Base-by-base conservation (phyloP, 1,140 invertebrate species). In the Calycopis cecrops region DNA sequence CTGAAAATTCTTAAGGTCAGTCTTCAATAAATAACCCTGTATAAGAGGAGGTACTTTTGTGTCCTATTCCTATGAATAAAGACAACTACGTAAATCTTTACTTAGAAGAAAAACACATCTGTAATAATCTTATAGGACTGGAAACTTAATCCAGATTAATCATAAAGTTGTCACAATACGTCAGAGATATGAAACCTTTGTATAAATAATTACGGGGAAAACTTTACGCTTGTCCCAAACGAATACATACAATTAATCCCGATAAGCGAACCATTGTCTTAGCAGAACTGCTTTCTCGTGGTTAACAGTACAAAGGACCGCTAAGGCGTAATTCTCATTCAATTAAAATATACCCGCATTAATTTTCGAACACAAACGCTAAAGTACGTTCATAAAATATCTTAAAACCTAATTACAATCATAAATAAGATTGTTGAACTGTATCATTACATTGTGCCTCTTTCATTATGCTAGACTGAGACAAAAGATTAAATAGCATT, bases 271-370 rank as follows among this genome's bases (percentile, higher is more conserved):
- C 51, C 53, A 62, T 65, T 65, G 60, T 65, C 59, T 59, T 55
- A 10, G 51, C 40, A 48, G 21, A 48, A 52, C 48, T 59, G 56
- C 61, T 52, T 48, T 35, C 52, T 56, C 52, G 40, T 42, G 50
- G 51, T 57, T 53, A 47, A 57, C 35, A 57, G 40, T 33, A 63
- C 57, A 60, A 62, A 66, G 55, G 60, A 51, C 48, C 28, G 47
- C 42, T 52, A 55, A 63, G 48, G 57, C 55, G 62, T 57, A 60
- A 66, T 60, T 60, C 55, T 40, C 48, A 57, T 53, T 66, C 64
- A 63, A 66, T 66, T 66, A 66, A 66, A 66, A 66, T 66, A 62
- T 48, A 49, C 51, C 55, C 63, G 63, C 60, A 55, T 63, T 63
- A 59, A 44, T 16, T 56, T 35, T 56, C 35, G 48, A 44, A 16